These are phyloP conservation scores for Hormaphis cornu DNA, from an alignment of 1,140 invertebrate species.

Conservation along the genomic window DNA sequence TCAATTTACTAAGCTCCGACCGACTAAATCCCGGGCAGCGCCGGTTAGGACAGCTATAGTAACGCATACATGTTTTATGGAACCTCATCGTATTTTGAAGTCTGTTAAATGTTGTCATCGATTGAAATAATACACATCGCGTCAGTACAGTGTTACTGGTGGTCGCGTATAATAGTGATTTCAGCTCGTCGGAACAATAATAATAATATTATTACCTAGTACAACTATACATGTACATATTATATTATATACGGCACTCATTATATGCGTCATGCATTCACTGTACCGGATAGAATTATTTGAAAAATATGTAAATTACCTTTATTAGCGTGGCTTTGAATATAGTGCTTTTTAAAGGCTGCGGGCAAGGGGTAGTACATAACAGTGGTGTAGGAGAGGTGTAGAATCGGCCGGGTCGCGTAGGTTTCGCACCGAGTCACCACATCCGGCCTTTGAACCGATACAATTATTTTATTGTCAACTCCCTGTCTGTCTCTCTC, in stretches of 20 bases:
- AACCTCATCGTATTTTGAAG: too few species aligned
- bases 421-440: conserved; percentile 13
- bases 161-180: too few species aligned
- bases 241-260: too few species aligned
- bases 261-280: conserved; percentile 35
- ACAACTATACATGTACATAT: neutral
- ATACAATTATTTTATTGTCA: conserved; percentile 24
- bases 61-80: too few species aligned
- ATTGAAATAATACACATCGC: too few species aligned
- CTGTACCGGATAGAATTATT: conserved; percentile 27
- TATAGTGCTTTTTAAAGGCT: conserved; percentile 23
- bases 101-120: too few species aligned
- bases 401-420: neutral
- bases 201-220: too few species aligned
- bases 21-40: too few species aligned
- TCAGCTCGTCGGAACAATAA: too few species aligned
- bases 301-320: conserved; percentile 30
- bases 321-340: conserved; percentile 31
- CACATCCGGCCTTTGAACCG: conserved; percentile 13
- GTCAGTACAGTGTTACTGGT: too few species aligned
- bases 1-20: too few species aligned
- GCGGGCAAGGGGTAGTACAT: neutral
- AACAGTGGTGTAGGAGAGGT: neutral
- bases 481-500: neutral
- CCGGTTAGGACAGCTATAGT: too few species aligned